phyloP scores from a whole-genome alignment of 2,113 vertebrate species.

The Cyanistes caeruleus region DNA sequence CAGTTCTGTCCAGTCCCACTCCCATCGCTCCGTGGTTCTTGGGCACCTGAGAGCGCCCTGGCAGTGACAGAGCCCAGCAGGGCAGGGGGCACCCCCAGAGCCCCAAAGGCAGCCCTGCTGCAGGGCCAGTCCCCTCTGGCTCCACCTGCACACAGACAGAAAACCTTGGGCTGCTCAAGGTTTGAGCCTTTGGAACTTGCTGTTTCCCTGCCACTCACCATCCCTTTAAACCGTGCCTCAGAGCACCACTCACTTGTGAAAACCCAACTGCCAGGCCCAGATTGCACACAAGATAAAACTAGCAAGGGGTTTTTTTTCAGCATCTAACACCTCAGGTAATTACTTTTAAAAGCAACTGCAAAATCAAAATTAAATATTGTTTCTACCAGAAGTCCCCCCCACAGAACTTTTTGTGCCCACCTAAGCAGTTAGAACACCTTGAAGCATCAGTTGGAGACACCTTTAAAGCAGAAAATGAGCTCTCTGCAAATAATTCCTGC shows the following conservation, averaged over 20 bases:
- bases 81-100: background rate
- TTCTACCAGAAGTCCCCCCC: background rate
- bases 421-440: background rate
- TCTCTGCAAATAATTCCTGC: background rate
- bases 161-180: background rate
- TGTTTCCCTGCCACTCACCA: background rate
- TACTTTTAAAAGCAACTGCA: background rate
- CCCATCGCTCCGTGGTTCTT: fast-evolving
- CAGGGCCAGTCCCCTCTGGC: background rate
- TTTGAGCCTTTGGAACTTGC: background rate
- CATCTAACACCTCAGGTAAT: background rate
- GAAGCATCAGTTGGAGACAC: background rate
- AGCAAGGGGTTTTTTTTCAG: background rate
- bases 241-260: background rate
- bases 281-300: background rate
- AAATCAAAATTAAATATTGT: background rate
- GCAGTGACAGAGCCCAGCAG: background rate
- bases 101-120: background rate
- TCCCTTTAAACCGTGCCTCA: background rate
- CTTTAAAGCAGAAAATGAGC: background rate
- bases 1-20: fast-evolving
- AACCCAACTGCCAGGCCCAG: background rate
- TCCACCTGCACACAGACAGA: background rate
- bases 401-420: background rate
- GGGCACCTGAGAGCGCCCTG: background rate